Evolutionary conservation across 2,888 invertebrate species (phyloP), one percentile per base, ranked within the genome.

Genomic region (Erebia epiphron): DNA sequence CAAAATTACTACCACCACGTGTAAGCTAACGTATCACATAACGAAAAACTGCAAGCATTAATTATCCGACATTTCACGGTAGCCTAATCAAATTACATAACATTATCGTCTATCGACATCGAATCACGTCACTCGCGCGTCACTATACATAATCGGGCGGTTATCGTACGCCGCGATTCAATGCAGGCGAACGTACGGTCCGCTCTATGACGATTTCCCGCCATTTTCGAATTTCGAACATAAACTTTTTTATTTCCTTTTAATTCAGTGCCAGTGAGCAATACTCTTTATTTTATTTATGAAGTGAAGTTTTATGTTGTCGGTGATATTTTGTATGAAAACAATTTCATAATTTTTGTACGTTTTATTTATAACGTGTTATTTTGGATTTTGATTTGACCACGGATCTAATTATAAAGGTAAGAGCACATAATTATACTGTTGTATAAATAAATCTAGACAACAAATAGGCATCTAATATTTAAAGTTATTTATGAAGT

Each of bases 111-210:
- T 77, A 82, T 77, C 78, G 79, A 79, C 77, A 82, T 85, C 86
- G 83, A 82, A 82, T 80, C 70, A 75, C 75, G 68, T 78, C 76
- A 75, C 73, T 16, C 67, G 77, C 77, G 75, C 88, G 80, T 83
- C 87, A 86, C 88, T 86, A 82, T 71, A 41, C 78, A 85, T 86
- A 88, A 87, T 89, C 82, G 79, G 70, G 68, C 82, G 83, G 83
- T 86, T 88, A 88, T 87, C 86, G 86, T 82, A 77, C 52, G 79
- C 79, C 76, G 73, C 70, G 71, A 70, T 75, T 75, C 76, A 73
- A 71, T 74, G 62, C 73, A 67, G 68, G 67, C 61, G 71, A 73
- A 73, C 74, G 70, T 71, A 67, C 72, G 50, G 65, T 67, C 69
- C 64, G 66, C 61, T 66, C 66, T 61, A 46, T 13, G 71, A 66